These are phyloP conservation scores for Staurois parvus DNA, from an alignment of 2,797 vertebrate genomes.

Conservation along the genomic window DNA sequence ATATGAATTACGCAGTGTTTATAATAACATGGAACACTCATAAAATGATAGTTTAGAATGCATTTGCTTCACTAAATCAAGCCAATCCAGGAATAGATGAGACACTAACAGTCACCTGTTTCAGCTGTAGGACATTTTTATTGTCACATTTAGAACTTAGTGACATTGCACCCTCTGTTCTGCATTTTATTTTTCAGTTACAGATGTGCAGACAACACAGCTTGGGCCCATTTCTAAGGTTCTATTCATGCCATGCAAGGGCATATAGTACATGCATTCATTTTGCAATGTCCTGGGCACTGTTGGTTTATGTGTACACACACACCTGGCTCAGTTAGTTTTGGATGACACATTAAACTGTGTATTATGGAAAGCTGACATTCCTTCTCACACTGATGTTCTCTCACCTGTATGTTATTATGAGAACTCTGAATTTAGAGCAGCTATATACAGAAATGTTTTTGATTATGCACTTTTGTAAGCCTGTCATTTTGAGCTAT, in stretches of 20 bases:
- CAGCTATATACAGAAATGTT: not conserved
- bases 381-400: slow-evolving; percentile 16
- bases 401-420: slow-evolving; percentile 52
- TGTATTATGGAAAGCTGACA: slow-evolving; percentile 29
- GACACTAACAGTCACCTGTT: slow-evolving; percentile 12
- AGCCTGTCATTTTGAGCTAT: not conserved
- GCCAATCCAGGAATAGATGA: not conserved
- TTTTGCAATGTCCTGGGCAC: slow-evolving; percentile 16
- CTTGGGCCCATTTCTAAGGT: slow-evolving; percentile 6
- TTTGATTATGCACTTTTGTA: not conserved
- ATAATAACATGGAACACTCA: too few relatives aligned
- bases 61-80: not conserved
- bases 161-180: not conserved
- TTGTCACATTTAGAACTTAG: slow-evolving; percentile 2
- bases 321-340: slow-evolving; percentile 48
- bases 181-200: slow-evolving; percentile 18
- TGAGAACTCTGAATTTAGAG: slow-evolving; percentile 18
- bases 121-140: slow-evolving; percentile 5
- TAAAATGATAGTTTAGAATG: not conserved
- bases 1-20: too few relatives aligned
- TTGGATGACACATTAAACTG: slow-evolving; percentile 34
- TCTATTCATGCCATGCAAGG: slow-evolving; percentile 37
- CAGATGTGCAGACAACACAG: slow-evolving; percentile 38
- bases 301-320: slow-evolving; percentile 19
- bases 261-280: slow-evolving; percentile 45